Conservation (phyloP, 2,888 invertebrate genomes). For the Strigamia maritima region DNA sequence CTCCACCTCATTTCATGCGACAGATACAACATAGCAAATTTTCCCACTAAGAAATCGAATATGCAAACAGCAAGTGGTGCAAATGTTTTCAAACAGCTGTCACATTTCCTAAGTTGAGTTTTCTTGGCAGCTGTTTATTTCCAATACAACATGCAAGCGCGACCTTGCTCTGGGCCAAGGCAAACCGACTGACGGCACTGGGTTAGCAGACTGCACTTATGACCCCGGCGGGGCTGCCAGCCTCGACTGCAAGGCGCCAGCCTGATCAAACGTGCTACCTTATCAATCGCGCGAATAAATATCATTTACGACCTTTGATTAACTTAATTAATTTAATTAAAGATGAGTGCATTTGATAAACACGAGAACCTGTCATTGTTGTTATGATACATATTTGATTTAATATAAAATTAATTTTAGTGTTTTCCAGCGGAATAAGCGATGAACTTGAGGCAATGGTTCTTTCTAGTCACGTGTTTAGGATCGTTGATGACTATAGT, state of each 20-base stretch:
- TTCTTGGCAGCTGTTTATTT: background rate
- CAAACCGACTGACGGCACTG: constrained; percentile 36
- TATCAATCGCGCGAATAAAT: background rate
- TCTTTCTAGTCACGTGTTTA: constrained; percentile 35
- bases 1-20: background rate
- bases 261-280: constrained; percentile 9
- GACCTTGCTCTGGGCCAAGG: constrained; percentile 36
- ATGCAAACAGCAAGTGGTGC: background rate
- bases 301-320: background rate
- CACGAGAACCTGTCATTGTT: too few species aligned
- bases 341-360: background rate
- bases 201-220: constrained; percentile 36
- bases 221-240: constrained; percentile 33
- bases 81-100: background rate
- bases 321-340: background rate
- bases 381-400: background rate
- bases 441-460: constrained; percentile 36
- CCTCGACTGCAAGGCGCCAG: constrained; percentile 31
- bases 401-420: constrained; percentile 1
- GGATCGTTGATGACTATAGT: background rate
- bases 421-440: constrained; percentile 18
- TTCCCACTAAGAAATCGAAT: background rate
- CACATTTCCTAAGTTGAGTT: background rate
- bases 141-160: background rate
- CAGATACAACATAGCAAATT: background rate